These are phyloP conservation scores for Vultur gryphus DNA, from an alignment of 2,797 vertebrate genomes.

Conservation along the genomic window DNA sequence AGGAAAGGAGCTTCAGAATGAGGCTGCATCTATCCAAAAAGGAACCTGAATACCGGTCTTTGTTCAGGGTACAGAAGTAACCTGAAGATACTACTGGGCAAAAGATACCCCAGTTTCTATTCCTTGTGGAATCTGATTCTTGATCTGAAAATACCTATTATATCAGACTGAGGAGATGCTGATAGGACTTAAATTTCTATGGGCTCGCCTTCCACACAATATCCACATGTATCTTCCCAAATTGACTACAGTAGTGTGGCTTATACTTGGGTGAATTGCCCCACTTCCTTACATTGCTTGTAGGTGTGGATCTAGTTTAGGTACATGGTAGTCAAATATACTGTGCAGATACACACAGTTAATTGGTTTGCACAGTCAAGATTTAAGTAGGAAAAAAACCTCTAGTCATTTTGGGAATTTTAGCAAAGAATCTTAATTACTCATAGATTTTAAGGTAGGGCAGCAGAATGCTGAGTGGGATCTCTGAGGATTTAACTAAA, in stretches of 20 bases:
- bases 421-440: not conserved
- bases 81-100: not conserved
- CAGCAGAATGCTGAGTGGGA: not conserved
- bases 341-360: not conserved
- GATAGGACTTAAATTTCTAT: not conserved
- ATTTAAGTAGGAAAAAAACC: not conserved
- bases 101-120: not conserved
- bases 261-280: not conserved
- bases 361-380: not conserved
- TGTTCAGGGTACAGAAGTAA: not conserved
- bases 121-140: not conserved
- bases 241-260: not conserved
- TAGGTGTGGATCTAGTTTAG: not conserved
- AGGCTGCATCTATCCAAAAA: not conserved
- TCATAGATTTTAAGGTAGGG: not conserved
- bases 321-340: not conserved
- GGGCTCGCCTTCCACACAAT: not conserved
- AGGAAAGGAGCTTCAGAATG: not conserved
- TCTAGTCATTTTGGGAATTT: not conserved
- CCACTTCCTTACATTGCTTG: not conserved
- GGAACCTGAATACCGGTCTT: not conserved
- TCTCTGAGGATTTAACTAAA: not conserved
- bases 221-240: not conserved
- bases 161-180: not conserved
- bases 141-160: not conserved